A percentile compares a stretch with the other conserved stretches of the same genome.
These are phyloP conservation scores for Typhlichthys subterraneus DNA, from an alignment of 2,797 vertebrate genomes.

Conservation along the genomic window DNA sequence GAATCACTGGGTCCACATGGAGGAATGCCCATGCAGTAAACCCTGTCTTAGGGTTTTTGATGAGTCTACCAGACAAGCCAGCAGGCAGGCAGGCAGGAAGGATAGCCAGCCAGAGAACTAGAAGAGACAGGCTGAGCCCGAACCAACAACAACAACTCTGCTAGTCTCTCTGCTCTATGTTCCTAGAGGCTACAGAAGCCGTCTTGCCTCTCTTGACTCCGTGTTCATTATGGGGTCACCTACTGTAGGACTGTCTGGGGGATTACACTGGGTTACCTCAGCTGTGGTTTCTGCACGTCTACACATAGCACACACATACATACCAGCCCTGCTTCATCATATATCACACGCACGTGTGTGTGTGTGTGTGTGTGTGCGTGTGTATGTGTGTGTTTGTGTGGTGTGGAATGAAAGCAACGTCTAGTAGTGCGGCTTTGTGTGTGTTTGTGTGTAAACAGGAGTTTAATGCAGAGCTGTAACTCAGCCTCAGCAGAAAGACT, in stretches of 20 bases:
- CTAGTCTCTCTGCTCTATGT: conserved; percentile 35
- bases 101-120: conserved; percentile 30
- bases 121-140: conserved; percentile 33
- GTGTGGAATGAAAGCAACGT: conserved; percentile 42
- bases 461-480: conserved; percentile 54
- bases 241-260: not conserved
- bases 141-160: conserved; percentile 39
- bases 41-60: conserved; percentile 60
- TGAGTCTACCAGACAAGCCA: conserved; percentile 54
- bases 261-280: not conserved
- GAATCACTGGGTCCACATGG: conserved; percentile 63
- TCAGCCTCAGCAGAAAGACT: conserved; percentile 45
- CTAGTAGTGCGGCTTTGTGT: conserved; percentile 17
- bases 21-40: conserved; percentile 60
- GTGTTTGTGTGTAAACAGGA: conserved; percentile 28
- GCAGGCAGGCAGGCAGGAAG: conserved; percentile 38
- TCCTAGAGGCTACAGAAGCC: conserved; percentile 35
- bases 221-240: conserved; percentile 30
- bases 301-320: conserved; percentile 8
- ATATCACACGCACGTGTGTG: conserved; percentile 19
- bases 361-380: not conserved
- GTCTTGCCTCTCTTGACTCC: conserved; percentile 18
- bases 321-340: conserved; percentile 6
- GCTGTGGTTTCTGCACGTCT: not conserved
- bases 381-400: not conserved